phyloP scores from a whole-genome alignment of 2,888 invertebrate genomes.

The Dynastes tityus region DNA sequence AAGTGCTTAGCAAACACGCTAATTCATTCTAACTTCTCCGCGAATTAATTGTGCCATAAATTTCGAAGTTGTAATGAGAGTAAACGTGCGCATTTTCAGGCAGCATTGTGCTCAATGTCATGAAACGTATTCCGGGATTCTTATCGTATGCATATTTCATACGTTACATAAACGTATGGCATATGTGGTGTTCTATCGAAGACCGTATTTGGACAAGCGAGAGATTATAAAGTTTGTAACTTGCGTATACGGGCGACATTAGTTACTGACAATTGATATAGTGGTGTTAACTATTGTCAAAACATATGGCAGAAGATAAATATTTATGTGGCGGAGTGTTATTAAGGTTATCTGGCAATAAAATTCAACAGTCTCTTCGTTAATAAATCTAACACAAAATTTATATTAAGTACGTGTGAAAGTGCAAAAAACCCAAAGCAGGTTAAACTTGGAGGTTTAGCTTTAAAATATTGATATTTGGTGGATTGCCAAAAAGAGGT shows the following conservation, averaged over 20 bases:
- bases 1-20: not conserved
- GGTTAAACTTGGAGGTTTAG: no score
- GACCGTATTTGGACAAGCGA: not conserved
- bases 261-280: not conserved
- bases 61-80: constrained; percentile 15
- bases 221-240: constrained; percentile 9
- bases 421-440: no score
- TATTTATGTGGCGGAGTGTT: no score
- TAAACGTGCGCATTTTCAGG: constrained; percentile 39
- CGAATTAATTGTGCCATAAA: constrained; percentile 24
- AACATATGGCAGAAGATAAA: no score
- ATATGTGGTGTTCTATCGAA: not conserved
- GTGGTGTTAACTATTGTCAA: not conserved
- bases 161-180: not conserved
- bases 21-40: constrained; percentile 28
- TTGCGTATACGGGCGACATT: not conserved
- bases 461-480: no score
- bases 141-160: constrained; percentile 19
- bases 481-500: no score
- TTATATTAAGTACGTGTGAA: no score
- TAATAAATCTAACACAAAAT: no score
- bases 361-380: no score
- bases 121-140: not conserved
- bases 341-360: no score
- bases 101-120: constrained; percentile 20